Percentiles rank a stretch among this genome's conserved stretches.
Evolutionary conservation across 64 coral and sea anemone genomes (phyloP).

Genomic region (Dendronephthya gigantea): DNA sequence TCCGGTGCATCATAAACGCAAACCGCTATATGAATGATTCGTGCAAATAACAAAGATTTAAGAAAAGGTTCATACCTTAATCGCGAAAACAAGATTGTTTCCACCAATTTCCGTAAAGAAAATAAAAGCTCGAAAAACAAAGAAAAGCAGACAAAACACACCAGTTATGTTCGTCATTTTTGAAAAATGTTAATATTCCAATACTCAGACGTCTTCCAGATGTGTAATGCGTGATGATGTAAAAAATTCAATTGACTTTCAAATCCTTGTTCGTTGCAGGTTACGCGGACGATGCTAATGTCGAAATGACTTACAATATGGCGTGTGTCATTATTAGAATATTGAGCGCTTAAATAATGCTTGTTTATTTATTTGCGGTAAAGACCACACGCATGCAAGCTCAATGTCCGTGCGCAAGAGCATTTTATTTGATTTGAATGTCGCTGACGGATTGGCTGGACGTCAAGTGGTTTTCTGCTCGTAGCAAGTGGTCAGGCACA

Average conservation of each 20-base stretch:
- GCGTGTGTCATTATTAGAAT: slow-evolving; percentile 20
- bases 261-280: neutral
- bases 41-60: too few species aligned
- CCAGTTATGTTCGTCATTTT: neutral
- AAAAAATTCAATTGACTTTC: neutral
- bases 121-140: neutral
- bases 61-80: neutral
- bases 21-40: too few species aligned
- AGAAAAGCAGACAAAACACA: neutral
- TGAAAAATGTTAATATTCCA: neutral
- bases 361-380: slow-evolving; percentile 19
- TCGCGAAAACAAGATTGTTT: neutral
- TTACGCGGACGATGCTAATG: neutral
- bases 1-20: too few species aligned
- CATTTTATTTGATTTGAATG: neutral
- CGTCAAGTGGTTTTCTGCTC: slow-evolving; percentile 19
- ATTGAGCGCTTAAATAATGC: slow-evolving; percentile 19
- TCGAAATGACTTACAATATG: neutral
- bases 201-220: neutral
- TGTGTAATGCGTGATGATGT: neutral
- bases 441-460: slow-evolving; percentile 13
- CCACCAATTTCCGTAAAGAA: neutral
- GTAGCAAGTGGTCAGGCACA: slow-evolving; percentile 12
- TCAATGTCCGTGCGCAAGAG: neutral
- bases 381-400: slow-evolving; percentile 17